Conservation (phyloP, 2,888 invertebrate genomes). For the Tipula vernalis region DNA sequence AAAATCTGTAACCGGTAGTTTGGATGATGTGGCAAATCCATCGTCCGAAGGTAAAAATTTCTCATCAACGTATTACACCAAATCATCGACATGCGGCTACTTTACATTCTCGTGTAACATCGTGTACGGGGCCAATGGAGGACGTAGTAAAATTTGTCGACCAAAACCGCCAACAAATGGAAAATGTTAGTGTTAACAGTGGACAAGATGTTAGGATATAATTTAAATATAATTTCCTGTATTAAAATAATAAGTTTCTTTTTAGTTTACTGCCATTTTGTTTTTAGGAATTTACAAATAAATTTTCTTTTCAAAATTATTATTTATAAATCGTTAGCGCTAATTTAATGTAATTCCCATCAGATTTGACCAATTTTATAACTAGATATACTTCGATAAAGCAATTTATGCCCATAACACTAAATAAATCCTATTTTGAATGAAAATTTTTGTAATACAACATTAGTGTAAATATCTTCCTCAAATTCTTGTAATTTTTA, state of each 20-base stretch:
- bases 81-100: conserved; percentile 76
- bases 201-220: neutral
- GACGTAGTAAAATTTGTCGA: conserved; percentile 66
- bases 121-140: conserved; percentile 63
- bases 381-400: neutral
- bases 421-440: neutral
- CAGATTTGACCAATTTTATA: neutral
- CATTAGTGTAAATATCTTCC: neutral
- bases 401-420: neutral
- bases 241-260: neutral
- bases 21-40: conserved; percentile 47
- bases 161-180: conserved; percentile 67
- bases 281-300: neutral
- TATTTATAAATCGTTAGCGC: neutral
- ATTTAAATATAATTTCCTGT: neutral
- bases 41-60: conserved; percentile 53
- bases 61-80: conserved; percentile 69
- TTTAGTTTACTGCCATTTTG: neutral
- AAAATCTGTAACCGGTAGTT: conserved; percentile 64
- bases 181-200: conserved; percentile 35
- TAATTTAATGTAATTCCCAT: neutral
- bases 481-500: neutral
- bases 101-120: conserved; percentile 77
- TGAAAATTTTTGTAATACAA: neutral
- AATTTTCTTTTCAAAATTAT: neutral